Evolutionary conservation across 2,888 invertebrate species (phyloP), one percentile per base, ranked within the genome.

Genomic region (Agriotes lineatus): DNA sequence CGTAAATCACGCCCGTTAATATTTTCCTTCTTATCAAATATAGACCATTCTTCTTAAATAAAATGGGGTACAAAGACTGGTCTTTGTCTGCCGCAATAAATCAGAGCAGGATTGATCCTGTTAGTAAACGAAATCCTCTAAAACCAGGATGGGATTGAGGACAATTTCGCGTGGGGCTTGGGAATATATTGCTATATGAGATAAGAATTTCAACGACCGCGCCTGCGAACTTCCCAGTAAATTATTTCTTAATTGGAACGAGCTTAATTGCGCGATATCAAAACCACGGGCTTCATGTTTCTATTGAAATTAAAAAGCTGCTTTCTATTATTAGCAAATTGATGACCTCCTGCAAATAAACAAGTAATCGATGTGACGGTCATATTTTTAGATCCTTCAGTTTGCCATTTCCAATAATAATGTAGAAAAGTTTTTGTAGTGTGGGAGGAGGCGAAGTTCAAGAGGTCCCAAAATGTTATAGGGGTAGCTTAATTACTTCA

Each of bases 71-170:
- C 60, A 54, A 54, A 60, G 52, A 67, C 60, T 45, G 56, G 54
- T 67, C 60, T 67, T 61, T 52, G 56, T 61, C 52, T 50, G 73
- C 68, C 68, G 72, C 75, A 69, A 77, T 79, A 79, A 80, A 80
- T 79, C 78, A 79, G 71, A 72, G 73, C 60, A 63, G 77, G 75
- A 80, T 79, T 79, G 77, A 77, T 77, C 76, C 75, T 79, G 78
- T 77, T 77, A 76, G 78, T 80, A 75, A 72, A 74, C 71, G 71
- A 72, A 75, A 77, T 78, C 78, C 77, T 75, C 73, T 77, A 76
- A 78, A 77, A 72, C 74, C 75, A 72, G 75, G 70, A 64, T 59
- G 71, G 74, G 74, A 74, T 74, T 70, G 70, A 67, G 71, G 75
- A 74, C 75, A 73, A 75, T 75, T 74, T 76, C 65, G 57, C 19